These are phyloP conservation scores for Drymodes brunneopygia DNA, from an alignment of 2,113 vertebrate species.

Conservation along the genomic window DNA sequence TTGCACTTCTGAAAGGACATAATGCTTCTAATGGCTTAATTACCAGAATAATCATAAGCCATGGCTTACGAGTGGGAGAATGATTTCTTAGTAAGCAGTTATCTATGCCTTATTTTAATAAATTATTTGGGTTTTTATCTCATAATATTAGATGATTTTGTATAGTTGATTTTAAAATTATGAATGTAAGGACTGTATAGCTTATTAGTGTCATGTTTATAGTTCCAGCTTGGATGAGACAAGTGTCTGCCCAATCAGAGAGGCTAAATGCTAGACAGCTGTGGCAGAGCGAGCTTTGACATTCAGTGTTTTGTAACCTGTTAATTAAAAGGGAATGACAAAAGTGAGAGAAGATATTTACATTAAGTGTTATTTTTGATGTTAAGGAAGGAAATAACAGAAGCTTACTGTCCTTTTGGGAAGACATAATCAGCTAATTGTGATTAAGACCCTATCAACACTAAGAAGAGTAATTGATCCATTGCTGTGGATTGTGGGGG, in stretches of 20 bases:
- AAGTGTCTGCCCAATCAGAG: background rate
- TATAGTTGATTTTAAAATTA: background rate
- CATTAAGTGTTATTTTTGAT: background rate
- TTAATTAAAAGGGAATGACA: background rate
- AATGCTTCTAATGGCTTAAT: background rate
- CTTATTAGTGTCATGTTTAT: background rate
- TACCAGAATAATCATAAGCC: background rate
- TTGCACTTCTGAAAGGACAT: background rate
- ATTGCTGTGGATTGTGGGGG: rapidly evolving
- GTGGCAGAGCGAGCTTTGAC: background rate
- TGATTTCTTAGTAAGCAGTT: background rate
- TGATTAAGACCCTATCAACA: background rate
- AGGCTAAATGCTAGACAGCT: background rate
- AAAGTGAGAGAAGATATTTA: background rate
- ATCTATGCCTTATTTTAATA: background rate
- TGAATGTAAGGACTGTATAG: background rate
- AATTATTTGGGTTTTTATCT: background rate
- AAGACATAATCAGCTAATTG: background rate
- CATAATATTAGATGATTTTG: background rate
- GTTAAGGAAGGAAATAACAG: background rate
- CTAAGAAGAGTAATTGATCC: background rate
- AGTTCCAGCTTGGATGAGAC: background rate
- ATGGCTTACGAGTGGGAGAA: background rate
- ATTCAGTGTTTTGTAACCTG: background rate
- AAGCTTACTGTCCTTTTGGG: background rate